phyloP scores from a whole-genome alignment of 2,888 invertebrate species.

The Drosophila demipolita region DNA sequence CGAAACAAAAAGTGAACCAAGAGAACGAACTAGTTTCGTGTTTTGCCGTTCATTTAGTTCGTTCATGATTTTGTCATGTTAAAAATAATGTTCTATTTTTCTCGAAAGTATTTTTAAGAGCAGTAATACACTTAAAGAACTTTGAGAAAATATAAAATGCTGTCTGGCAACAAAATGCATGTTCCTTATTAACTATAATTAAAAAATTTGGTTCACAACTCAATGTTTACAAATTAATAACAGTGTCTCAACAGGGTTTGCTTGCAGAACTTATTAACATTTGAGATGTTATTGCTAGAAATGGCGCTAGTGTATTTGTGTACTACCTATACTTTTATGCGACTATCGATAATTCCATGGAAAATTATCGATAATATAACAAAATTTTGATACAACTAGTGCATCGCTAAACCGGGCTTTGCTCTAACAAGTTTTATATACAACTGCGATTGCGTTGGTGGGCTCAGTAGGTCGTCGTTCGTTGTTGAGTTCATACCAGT shows the following conservation, averaged over 20 bases:
- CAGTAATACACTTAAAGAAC: neutral
- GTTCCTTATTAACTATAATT: neutral
- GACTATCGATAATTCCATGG: too few species aligned
- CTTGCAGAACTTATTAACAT: too few species aligned
- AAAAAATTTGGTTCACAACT: too few species aligned
- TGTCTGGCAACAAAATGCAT: neutral
- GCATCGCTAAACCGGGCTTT: constrained; percentile 38
- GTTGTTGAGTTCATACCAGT: constrained; percentile 46
- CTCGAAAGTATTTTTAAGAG: neutral
- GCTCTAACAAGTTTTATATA: constrained; percentile 48
- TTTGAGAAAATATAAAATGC: neutral
- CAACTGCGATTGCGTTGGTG: constrained; percentile 32
- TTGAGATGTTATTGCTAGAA: too few species aligned
- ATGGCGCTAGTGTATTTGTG: neutral
- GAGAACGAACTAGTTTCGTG: constrained; percentile 9
- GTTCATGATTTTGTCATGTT: neutral
- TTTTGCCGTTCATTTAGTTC: constrained; percentile 11
- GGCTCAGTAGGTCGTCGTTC: constrained; percentile 54
- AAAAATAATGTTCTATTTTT: neutral
- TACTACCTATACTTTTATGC: neutral
- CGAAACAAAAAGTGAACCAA: constrained; percentile 7
- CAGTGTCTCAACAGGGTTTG: constrained; percentile 10
- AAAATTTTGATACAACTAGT: constrained; percentile 6
- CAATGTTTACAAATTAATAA: constrained; percentile 17
- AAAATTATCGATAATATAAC: constrained; percentile 13